Percentiles rank a stretch among this genome's conserved stretches.
Conservation (phyloP, 2,888 invertebrate genomes). For the Meghimatium bilineatum region DNA sequence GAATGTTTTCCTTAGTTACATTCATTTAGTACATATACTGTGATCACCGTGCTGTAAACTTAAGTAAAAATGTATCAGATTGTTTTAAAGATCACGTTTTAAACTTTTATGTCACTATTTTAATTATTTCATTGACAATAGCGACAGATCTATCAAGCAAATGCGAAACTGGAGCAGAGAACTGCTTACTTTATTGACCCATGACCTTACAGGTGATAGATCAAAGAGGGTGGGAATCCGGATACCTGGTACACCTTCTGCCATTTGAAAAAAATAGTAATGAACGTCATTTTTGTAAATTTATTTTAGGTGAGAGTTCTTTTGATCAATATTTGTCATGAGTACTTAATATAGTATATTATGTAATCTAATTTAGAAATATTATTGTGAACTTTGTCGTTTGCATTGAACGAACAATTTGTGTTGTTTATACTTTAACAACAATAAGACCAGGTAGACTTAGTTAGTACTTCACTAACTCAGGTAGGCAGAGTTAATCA, state of each 20-base stretch:
- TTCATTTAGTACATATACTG: no score
- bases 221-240: constrained; percentile 24
- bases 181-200: constrained; percentile 2
- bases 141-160: not conserved
- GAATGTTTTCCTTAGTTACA: no score
- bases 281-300: not conserved
- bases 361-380: no score
- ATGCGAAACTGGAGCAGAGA: not conserved
- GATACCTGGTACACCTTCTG: constrained; percentile 29
- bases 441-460: no score
- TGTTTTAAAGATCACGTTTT: not conserved
- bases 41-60: no score
- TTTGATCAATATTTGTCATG: not conserved
- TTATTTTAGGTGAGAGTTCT: not conserved
- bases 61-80: not conserved
- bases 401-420: not conserved
- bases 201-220: constrained; percentile 42
- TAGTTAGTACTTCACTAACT: no score
- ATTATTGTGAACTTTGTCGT: not conserved
- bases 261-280: not conserved
- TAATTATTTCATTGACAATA: not conserved
- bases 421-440: no score
- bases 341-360: not conserved
- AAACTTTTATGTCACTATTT: not conserved
- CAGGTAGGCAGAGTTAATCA: no score